phyloP scores from a whole-genome alignment of 1,140 invertebrate genomes.

The Drosophila equinoxialis region DNA sequence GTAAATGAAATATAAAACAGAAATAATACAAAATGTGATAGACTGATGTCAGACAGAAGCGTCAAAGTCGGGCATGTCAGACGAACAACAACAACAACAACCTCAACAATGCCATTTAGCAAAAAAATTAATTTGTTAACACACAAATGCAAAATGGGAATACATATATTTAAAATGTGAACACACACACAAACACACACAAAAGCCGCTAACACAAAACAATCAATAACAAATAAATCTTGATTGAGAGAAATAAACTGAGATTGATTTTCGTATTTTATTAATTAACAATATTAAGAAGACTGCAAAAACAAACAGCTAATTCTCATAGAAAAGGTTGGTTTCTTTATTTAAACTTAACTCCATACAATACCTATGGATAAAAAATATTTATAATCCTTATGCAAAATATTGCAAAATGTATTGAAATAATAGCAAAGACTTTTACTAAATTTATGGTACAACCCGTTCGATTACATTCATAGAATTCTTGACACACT shows the following conservation, averaged over 20 bases:
- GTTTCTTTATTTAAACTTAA: no score
- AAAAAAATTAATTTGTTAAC: slow-evolving; percentile 16
- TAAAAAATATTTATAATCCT: no score
- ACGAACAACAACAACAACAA: not conserved
- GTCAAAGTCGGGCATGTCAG: not conserved
- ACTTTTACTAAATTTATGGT: no score
- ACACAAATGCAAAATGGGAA: slow-evolving; percentile 5
- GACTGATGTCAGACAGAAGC: slow-evolving; percentile 13
- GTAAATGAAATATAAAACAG: slow-evolving; percentile 18
- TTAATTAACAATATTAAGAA: not conserved
- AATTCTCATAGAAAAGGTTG: no score
- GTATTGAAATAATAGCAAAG: no score
- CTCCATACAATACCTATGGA: no score
- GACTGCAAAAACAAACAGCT: no score
- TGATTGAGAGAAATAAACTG: slow-evolving; percentile 26
- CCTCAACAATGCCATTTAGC: slow-evolving; percentile 12
- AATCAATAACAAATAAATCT: slow-evolving; percentile 22
- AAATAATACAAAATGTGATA: not conserved
- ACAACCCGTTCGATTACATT: no score
- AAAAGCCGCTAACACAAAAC: slow-evolving; percentile 5
- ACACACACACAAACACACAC: not conserved
- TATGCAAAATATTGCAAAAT: no score
- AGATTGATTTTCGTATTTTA: not conserved
- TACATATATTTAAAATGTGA: slow-evolving; percentile 18
- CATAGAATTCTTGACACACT: no score